Conservation (phyloP, 2,113 vertebrate species). For the Genyomyrus donnyi region DNA sequence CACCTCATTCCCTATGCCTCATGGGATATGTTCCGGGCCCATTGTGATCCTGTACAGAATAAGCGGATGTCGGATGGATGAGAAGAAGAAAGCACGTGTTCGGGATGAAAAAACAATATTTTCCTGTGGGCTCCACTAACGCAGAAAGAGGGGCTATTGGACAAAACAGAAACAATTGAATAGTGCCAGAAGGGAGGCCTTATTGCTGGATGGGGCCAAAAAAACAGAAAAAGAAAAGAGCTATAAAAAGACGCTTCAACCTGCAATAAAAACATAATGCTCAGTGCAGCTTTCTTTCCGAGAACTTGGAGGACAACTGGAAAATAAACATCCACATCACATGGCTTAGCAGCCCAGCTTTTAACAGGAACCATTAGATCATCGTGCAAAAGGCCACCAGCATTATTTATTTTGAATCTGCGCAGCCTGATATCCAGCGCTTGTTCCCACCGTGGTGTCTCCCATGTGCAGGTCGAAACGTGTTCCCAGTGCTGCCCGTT, state of each 20-base stretch:
- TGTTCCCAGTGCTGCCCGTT: background rate
- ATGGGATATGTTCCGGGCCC: background rate
- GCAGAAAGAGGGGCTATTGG: background rate
- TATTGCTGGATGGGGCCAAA: background rate
- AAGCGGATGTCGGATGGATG: background rate
- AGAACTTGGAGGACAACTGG: background rate
- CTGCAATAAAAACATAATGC: background rate
- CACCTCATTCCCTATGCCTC: background rate
- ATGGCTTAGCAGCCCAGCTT: background rate
- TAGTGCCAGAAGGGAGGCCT: background rate
- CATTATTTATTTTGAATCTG: background rate
- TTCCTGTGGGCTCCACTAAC: background rate
- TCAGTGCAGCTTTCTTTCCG: background rate
- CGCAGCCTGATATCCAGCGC: background rate
- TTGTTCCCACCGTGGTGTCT: constrained; percentile 15
- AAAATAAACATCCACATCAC: background rate
- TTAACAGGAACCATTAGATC: constrained; percentile 1
- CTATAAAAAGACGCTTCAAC: background rate
- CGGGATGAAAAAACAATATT: background rate
- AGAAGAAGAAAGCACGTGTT: background rate
- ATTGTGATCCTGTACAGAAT: background rate
- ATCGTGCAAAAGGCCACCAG: background rate
- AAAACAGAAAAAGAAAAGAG: background rate
- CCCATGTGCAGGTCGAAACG: constrained; percentile 36
- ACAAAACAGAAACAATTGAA: background rate